Base-by-base conservation (phyloP, 2,797 vertebrate species). In the Chrosomus eos region DNA sequence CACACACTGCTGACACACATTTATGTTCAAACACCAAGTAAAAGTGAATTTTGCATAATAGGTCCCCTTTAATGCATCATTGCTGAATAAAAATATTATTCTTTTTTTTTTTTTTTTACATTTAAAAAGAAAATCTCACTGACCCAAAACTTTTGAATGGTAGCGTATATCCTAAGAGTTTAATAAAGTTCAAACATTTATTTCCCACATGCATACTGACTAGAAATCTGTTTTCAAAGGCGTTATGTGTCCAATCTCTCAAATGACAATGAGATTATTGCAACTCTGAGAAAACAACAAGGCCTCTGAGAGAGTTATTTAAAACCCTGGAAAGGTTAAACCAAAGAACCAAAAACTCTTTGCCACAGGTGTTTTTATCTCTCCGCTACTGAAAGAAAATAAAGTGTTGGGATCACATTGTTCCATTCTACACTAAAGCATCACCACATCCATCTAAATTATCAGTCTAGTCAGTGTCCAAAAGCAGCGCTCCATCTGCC, bases 361-460 rank as follows among this genome's bases (percentile, higher is more conserved):
- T 62, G 60, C 51, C 45, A 51, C 48, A 48, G 31, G 31, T 75
- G 62, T 19, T 60, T 76, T 64, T 38, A 38, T 86, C 33, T 26
- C 38, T 74, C 38, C 6, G 67, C 48, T 76, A 43, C 68, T 0
- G 7, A 79, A 73, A 28, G 13, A 85, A 64, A 74, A 48, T 21
- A 66, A 73, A 66, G 58, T 45, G 58, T 74, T 62, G 48, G 74
- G 62, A 67, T 58, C 71, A 36, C 28, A 45, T 68, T 73, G 84
- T 77, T 85, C 75, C 74, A 80, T 75, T 77, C 82, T 80, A 73
- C 55, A 85, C 67, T 74, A 85, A 67, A 79, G 85, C 89, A 88
- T 89, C 86, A 79, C 80, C 73, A 38, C 67, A 67, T 66, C 48
- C 51, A 40, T 76, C 71, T 81, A 18, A 81, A 86, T 87, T 78